phyloP scores from a whole-genome alignment of 2,113 vertebrate species.

The Sphyrna mokarran region DNA sequence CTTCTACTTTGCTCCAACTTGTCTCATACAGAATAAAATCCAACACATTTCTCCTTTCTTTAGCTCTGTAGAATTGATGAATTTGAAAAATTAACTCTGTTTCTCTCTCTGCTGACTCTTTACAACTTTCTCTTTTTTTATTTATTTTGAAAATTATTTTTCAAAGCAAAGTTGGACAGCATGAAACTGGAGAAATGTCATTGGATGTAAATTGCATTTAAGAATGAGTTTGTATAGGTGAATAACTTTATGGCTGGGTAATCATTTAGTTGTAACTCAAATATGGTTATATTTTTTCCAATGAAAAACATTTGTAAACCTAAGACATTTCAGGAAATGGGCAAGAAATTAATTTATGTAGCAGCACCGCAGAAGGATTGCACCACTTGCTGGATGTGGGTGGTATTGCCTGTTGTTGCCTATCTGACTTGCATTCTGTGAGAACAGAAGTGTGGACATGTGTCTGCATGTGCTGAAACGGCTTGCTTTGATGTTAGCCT shows the following conservation, averaged over 20 bases:
- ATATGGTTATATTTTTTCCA: background rate
- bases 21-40: no score
- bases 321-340: background rate
- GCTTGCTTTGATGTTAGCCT: background rate
- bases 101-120: no score
- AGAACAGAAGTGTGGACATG: background rate
- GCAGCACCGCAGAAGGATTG: background rate
- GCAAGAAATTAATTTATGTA: background rate
- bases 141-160: background rate
- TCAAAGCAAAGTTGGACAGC: background rate
- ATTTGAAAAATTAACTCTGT: no score
- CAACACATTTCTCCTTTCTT: no score
- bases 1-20: no score
- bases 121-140: no score
- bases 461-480: no score
- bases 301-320: background rate
- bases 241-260: background rate
- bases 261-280: background rate
- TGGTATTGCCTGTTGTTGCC: background rate
- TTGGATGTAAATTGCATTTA: background rate
- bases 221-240: background rate
- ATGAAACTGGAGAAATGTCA: background rate
- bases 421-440: background rate
- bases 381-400: background rate
- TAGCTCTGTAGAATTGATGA: no score